Conservation (phyloP, 2,888 invertebrate species). For the Catocala sponsa region DNA sequence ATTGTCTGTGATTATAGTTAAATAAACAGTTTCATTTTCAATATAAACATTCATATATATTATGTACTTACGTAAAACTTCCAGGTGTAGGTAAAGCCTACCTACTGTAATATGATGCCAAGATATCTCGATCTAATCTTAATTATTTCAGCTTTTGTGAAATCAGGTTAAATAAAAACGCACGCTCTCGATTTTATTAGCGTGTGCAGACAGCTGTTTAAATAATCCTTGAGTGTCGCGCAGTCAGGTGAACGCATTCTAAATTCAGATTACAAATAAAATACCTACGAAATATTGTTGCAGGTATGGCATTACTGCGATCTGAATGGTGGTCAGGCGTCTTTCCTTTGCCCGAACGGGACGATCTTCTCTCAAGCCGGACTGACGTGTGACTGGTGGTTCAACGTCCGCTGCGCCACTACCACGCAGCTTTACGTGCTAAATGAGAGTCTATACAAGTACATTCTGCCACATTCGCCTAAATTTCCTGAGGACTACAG, state of each 20-base stretch:
- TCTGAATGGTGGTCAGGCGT: constrained; percentile 96
- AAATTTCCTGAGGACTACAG: constrained; percentile 97
- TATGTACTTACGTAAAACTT: no score
- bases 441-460: constrained; percentile 96
- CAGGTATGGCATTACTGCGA: constrained; percentile 98
- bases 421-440: constrained; percentile 95
- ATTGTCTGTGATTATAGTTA: no score
- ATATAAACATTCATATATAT: no score
- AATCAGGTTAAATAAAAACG: no score
- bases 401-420: constrained; percentile 95
- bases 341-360: constrained; percentile 96
- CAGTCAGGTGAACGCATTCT: no score
- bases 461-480: constrained; percentile 94
- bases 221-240: background rate
- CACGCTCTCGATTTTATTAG: no score
- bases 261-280: background rate
- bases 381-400: constrained; percentile 97
- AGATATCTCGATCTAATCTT: no score
- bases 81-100: no score
- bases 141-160: no score
- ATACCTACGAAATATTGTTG: constrained; percentile 27
- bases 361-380: constrained; percentile 97
- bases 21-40: no score
- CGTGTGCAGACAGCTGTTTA: background rate
- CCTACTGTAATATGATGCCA: no score